Evolutionary conservation across 2,113 vertebrate species (phyloP).

Genomic region (Cervus canadensis): DNA sequence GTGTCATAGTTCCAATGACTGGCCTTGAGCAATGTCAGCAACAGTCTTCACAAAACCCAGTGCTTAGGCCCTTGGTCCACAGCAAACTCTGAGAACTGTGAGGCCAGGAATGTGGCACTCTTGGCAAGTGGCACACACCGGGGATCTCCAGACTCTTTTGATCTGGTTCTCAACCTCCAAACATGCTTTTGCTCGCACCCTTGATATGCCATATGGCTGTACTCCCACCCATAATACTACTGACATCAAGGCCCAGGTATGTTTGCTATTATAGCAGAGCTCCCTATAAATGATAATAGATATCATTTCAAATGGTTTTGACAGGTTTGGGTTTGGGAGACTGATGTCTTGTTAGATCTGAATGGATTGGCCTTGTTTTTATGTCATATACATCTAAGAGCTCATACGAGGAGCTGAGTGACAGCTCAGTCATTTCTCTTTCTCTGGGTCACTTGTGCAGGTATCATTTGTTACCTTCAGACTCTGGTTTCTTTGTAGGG

Average conservation of each 20-base stretch:
- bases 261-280: background rate
- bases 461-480: background rate
- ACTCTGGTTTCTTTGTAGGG: background rate
- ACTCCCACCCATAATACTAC: background rate
- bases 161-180: background rate
- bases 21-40: background rate
- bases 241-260: background rate
- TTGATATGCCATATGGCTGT: fast-evolving
- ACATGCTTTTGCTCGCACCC: background rate
- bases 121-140: fast-evolving
- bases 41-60: background rate
- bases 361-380: background rate
- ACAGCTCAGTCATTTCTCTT: background rate
- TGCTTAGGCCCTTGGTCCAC: background rate
- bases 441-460: background rate
- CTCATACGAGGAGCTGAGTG: background rate
- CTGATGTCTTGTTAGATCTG: background rate
- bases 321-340: background rate
- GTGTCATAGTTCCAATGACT: background rate
- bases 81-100: background rate
- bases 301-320: background rate
- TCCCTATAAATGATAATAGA: background rate
- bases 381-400: background rate
- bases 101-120: background rate
- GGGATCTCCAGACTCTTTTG: background rate